Base-by-base conservation (phyloP, 2,113 vertebrate species). In the Haplotaxodon microlepis region DNA sequence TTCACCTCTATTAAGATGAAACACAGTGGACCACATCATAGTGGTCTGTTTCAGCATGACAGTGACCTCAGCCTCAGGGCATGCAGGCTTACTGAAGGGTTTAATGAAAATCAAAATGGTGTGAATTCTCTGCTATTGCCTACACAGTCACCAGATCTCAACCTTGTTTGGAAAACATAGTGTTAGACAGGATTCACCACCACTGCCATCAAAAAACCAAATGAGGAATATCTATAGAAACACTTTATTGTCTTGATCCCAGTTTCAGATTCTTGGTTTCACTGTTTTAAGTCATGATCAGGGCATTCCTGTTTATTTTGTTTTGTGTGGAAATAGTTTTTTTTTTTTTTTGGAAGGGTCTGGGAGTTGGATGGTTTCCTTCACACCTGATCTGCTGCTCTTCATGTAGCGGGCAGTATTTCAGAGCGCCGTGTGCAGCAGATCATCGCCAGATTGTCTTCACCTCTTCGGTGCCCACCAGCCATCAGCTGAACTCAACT, bases 21-120 rank as follows among this genome's bases (percentile, higher is more conserved):
- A 42, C n/a, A 71, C 56, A 4, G 56, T 9, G 14, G 56, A 59
- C 61, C 61, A 13, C 31, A 38, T 36, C 17, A 8, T 66, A 12
- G 61, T 38, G 34, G 17, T 66, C 63, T 66, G 31, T 66, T 38
- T 38, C 19, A 21, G 63, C 63, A 8, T 69, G 34, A 21, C 34
- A 69, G 63, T 69, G 63, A 36, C 34, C 34, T 38, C 61, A 38
- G 7, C 17, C 10, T 38, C 10, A 38, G 34, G 61, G 34, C 19
- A 38, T 38, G 34, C 0, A 5, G 61, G 34, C 10, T 21, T 0
- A 66, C 7, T 66, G 19, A 66, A 66, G 17, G 16, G 61, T 36
- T 66, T 38, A 36, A 66, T 66, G 34, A 66, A 66, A 66, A 2
- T 36, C 9, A 38, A 66, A 66, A n/a, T 12, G 31, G 10, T n/a